A percentile compares a stretch with the other conserved stretches of the same genome.
Evolutionary conservation across 2,797 vertebrate species (phyloP).

Genomic region (Gambusia yucatana): DNA sequence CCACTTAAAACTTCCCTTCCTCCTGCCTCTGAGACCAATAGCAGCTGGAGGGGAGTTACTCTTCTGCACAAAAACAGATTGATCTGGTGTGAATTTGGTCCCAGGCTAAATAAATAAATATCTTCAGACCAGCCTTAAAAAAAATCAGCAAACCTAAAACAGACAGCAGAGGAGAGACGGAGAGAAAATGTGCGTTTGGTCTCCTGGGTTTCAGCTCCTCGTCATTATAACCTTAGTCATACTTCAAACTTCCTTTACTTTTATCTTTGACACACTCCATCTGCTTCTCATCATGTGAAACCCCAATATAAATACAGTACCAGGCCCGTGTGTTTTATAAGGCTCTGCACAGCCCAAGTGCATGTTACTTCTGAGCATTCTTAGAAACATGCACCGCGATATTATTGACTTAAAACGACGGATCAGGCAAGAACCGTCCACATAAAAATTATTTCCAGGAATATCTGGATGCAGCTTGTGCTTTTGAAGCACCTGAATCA

Average conservation of each 20-base stretch:
- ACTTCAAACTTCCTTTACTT: constrained; percentile 80
- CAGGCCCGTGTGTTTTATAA: constrained; percentile 51
- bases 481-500: constrained; percentile 14
- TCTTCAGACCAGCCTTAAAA: constrained; percentile 38
- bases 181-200: constrained; percentile 61
- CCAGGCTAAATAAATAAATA: constrained; percentile 64
- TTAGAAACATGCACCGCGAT: constrained; percentile 11
- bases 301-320: constrained; percentile 72
- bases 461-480: constrained; percentile 20
- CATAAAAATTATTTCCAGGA: constrained; percentile 27
- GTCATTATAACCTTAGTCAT: constrained; percentile 80
- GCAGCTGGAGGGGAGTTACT: constrained; percentile 57
- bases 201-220: constrained; percentile 67
- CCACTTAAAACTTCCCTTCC: constrained; percentile 56
- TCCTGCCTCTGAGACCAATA: constrained; percentile 50
- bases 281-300: constrained; percentile 75
- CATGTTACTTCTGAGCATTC: constrained; percentile 26
- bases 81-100: constrained; percentile 69
- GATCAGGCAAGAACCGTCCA: constrained; percentile 17
- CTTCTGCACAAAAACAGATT: constrained; percentile 53
- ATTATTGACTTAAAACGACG: constrained; percentile 19
- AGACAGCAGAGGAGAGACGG: constrained; percentile 39
- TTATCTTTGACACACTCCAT: constrained; percentile 77
- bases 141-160: constrained; percentile 58
- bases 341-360: constrained; percentile 27